A percentile compares a stretch with the other conserved stretches of the same genome.
These are phyloP conservation scores for Machaerirhynchus nigripectus DNA, from an alignment of 2,113 vertebrate species.

Conservation along the genomic window DNA sequence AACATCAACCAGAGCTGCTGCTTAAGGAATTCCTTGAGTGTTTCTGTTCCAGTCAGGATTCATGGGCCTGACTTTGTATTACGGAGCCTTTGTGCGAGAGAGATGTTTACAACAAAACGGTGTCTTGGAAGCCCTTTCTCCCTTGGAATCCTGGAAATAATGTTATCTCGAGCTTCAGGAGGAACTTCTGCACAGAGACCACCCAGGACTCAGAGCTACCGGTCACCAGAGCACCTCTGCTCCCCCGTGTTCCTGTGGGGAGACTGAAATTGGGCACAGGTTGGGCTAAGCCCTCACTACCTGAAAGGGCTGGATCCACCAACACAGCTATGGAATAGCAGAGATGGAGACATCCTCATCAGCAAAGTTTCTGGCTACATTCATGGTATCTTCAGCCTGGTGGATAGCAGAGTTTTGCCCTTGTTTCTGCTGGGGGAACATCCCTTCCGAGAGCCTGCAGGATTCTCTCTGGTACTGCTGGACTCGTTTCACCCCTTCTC, in stretches of 20 bases:
- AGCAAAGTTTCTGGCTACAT: fast-evolving
- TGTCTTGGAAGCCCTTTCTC: background rate
- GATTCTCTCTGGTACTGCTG: background rate
- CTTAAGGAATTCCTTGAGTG: background rate
- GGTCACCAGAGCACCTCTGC: background rate
- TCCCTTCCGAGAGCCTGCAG: background rate
- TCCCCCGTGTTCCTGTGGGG: fast-evolving
- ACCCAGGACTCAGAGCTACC: background rate
- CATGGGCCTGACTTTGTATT: background rate
- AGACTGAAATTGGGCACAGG: background rate
- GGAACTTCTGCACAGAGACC: background rate
- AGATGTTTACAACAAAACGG: background rate
- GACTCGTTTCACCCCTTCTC: background rate
- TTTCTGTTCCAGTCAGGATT: background rate
- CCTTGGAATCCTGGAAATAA: background rate
- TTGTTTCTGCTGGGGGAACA: background rate
- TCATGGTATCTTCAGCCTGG: background rate
- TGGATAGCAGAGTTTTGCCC: background rate
- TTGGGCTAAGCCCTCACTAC: background rate
- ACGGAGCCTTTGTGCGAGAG: background rate
- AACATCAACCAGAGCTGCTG: background rate
- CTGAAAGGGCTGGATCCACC: background rate
- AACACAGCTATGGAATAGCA: background rate
- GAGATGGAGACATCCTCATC: background rate
- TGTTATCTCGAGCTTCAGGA: background rate